Conservation (phyloP, 2,113 vertebrate genomes). For the Pseudolaguvia tuberculata region DNA sequence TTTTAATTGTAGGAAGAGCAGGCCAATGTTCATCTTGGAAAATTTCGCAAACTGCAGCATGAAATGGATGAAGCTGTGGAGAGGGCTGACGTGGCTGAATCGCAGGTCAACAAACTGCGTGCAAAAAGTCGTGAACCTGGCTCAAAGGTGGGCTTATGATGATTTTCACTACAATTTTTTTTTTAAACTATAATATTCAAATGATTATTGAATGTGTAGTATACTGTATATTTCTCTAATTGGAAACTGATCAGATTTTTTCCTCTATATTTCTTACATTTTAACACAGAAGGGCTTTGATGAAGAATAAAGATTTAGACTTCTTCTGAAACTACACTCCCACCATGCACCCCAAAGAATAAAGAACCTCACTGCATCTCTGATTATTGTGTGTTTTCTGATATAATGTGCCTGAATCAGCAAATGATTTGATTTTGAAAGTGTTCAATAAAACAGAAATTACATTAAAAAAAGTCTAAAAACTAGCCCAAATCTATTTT, state of each 20-base stretch:
- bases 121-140: slow-evolving; percentile 68
- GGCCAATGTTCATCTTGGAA: slow-evolving; percentile 67
- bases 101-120: slow-evolving; percentile 73
- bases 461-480: too few relatives aligned
- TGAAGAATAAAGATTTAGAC: slow-evolving; percentile 68
- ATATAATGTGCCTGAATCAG: too few relatives aligned
- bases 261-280: slow-evolving; percentile 16
- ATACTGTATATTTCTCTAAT: background rate
- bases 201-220: background rate
- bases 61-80: slow-evolving; percentile 72
- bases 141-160: slow-evolving; percentile 60
- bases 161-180: background rate
- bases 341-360: slow-evolving; percentile 57
- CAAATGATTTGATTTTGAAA: too few relatives aligned
- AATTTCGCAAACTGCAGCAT: slow-evolving; percentile 73
- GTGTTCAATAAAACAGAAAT: too few relatives aligned
- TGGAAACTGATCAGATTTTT: background rate
- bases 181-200: background rate
- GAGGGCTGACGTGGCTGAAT: slow-evolving; percentile 70
- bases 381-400: slow-evolving; percentile 33
- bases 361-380: slow-evolving; percentile 54
- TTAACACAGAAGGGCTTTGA: slow-evolving; percentile 70
- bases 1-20: slow-evolving; percentile 66
- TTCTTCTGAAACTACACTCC: slow-evolving; percentile 47
- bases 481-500: too few relatives aligned